Percentiles rank a stretch among this genome's conserved stretches.
phyloP scores from a whole-genome alignment of 2,888 invertebrate genomes.

The Creontiades dilutus region DNA sequence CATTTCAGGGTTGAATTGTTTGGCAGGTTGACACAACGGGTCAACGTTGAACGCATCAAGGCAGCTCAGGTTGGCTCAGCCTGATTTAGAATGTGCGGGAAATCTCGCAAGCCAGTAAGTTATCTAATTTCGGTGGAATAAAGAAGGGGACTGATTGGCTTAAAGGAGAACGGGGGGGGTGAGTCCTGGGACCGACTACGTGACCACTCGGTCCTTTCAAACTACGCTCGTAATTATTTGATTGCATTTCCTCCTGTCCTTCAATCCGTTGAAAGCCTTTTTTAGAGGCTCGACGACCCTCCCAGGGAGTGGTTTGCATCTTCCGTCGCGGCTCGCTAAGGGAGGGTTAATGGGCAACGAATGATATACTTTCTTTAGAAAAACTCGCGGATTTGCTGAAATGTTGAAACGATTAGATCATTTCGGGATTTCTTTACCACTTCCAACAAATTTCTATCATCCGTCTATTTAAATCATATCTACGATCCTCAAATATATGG shows the following conservation, averaged over 20 bases:
- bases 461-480: too few species aligned
- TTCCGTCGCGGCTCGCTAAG: neutral
- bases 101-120: constrained; percentile 59
- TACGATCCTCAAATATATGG: too few species aligned
- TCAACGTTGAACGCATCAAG: neutral
- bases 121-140: constrained; percentile 66
- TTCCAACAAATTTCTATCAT: too few species aligned
- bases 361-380: too few species aligned
- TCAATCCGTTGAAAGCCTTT: constrained; percentile 60
- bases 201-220: constrained; percentile 67
- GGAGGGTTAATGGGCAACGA: too few species aligned
- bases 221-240: constrained; percentile 66
- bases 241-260: constrained; percentile 68
- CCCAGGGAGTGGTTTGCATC: constrained; percentile 54
- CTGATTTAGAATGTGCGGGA: constrained; percentile 54
- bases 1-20: too few species aligned
- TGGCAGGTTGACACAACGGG: too few species aligned
- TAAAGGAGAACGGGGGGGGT: constrained; percentile 35
- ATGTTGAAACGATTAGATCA: too few species aligned
- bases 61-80: constrained; percentile 26
- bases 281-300: constrained; percentile 41
- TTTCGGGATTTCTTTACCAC: too few species aligned
- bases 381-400: too few species aligned
- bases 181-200: constrained; percentile 37
- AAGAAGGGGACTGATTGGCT: constrained; percentile 67